A percentile compares a stretch with the other conserved stretches of the same genome.
Conservation (phyloP, 2,888 invertebrate genomes). For the Mesorhabditis sp. region DNA sequence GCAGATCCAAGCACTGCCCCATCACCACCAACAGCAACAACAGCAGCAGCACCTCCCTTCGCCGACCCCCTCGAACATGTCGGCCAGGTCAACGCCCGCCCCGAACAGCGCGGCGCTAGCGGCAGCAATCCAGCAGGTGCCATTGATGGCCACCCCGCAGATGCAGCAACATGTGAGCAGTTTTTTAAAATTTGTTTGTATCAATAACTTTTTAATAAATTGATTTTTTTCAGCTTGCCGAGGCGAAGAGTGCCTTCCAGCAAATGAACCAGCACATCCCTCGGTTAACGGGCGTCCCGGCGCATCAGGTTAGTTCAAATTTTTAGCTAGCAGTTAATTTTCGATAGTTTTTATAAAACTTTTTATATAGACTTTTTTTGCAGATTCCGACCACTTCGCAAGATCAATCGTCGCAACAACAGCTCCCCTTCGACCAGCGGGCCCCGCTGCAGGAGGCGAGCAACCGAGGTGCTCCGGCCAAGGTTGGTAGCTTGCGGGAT, state of each 20-base stretch:
- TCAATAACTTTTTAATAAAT: too few relatives aligned
- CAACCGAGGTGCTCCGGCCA: too few relatives aligned
- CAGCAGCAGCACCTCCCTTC: too few relatives aligned
- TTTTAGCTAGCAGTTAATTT: too few relatives aligned
- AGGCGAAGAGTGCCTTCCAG: constrained; percentile 1
- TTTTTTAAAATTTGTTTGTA: too few relatives aligned
- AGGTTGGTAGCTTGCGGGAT: too few relatives aligned
- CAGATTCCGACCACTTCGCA: neutral
- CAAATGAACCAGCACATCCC: neutral
- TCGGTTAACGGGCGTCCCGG: too few relatives aligned
- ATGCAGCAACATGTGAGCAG: neutral
- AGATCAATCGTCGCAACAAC: neutral
- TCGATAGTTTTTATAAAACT: too few relatives aligned
- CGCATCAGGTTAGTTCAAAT: too few relatives aligned
- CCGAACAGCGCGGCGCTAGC: neutral
- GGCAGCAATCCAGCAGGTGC: neutral
- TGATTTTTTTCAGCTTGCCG: neutral
- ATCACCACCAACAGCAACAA: too few relatives aligned
- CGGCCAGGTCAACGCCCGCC: neutral
- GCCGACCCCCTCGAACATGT: neutral
- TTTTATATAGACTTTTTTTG: neutral
- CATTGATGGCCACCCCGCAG: neutral
- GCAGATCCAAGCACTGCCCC: too few relatives aligned
- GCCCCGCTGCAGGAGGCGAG: too few relatives aligned
- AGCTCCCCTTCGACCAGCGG: neutral